phyloP scores from a whole-genome alignment of 1,140 invertebrate genomes.

The Drosophila willistoni region DNA sequence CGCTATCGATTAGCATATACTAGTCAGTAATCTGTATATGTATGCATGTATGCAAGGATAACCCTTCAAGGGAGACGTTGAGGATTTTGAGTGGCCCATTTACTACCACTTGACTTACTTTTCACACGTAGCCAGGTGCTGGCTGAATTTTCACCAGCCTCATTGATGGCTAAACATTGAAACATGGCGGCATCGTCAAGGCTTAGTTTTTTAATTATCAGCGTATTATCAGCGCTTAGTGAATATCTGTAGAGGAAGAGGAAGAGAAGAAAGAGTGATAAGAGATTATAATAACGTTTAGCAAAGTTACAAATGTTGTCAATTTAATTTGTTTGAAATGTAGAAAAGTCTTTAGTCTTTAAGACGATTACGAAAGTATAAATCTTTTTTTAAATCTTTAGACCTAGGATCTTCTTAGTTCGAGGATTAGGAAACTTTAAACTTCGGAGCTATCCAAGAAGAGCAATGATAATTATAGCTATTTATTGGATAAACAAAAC shows the following conservation, averaged over 20 bases:
- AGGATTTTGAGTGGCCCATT: not conserved
- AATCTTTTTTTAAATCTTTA: no score
- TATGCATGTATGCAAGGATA: not conserved
- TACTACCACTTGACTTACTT: constrained; percentile 89
- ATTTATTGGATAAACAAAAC: no score
- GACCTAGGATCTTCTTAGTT: no score
- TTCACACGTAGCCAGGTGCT: constrained; percentile 97
- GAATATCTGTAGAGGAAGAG: constrained; percentile 47
- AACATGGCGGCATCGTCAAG: constrained; percentile 96
- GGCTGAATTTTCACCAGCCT: constrained; percentile 94
- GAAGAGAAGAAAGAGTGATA: not conserved
- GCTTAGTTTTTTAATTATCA: constrained; percentile 92
- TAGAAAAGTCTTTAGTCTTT: no score
- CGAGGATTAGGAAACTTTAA: no score
- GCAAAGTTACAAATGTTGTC: no score
- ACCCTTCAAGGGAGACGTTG: no score
- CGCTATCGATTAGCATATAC: constrained; percentile 14
- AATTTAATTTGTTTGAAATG: no score
- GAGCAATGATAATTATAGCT: no score
- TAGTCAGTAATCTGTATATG: not conserved
- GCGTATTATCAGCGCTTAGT: constrained; percentile 89
- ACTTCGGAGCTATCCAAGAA: no score
- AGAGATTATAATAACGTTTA: no score
- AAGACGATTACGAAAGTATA: no score
- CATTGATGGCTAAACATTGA: constrained; percentile 95